Evolutionary conservation across 2,888 invertebrate genomes (phyloP), one percentile per base, ranked within the genome.

Genomic region (Isotomurus palustris): DNA sequence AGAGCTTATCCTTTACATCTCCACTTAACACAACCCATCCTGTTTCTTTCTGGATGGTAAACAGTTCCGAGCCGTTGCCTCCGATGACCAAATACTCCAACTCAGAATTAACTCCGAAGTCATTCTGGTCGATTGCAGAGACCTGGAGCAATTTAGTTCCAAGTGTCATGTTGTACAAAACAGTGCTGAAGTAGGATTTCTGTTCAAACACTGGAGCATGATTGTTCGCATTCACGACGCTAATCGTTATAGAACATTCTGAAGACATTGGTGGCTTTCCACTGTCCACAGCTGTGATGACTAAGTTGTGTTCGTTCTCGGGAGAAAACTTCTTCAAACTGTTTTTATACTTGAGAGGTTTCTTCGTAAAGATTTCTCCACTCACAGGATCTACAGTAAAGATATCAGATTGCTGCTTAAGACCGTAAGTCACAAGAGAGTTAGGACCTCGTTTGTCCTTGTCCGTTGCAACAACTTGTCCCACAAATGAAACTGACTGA

Each of bases 241-340:
- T 91, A 27, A 95, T 85, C 41, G 86, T 86, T 0, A 94, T 86
- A 29, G 87, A 78, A 69, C 89, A 87, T 75, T 89, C 91, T 0
- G 92, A 89, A 29, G 91, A 91, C 83, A 93, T 84, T 0, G 94
- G 92, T 1, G 95, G 95, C 74, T 91, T 93, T 0, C 95, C 96
- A 72, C 92, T 91, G 75, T 96, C 95, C 0, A 88, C 91, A 0
- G 94, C 95, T 1, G 52, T 77, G n/a, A 95, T 84, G 2, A 87
- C 85, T n/a, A 95, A 77, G 0, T 86, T 83, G 73, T 93, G 93
- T 70, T 87, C 83, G 73, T 92, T 91, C 76, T 93, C 93, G 1
- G 91, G 91, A 0, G 91, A 91, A 1, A 85, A 82, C 69, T 88
- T 86, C 45, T 67, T 71, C 45, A 68, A 64, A 0, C 88, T 87